These are phyloP conservation scores for Enteromius fasciolatus DNA, from an alignment of 2,797 vertebrate species.

Conservation along the genomic window DNA sequence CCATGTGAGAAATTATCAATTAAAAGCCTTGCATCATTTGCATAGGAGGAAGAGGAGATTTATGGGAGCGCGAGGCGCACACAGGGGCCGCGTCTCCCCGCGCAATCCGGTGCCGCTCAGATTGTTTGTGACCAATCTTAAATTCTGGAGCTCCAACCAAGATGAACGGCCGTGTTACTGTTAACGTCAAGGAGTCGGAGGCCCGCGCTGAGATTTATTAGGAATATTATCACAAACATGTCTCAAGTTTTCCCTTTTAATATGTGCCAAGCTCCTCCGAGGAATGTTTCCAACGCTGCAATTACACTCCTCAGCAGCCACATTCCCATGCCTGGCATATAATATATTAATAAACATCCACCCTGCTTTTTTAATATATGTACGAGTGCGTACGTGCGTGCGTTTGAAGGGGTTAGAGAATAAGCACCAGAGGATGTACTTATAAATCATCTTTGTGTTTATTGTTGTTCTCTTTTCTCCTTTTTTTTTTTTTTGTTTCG, in stretches of 20 bases:
- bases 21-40: constrained; percentile 90
- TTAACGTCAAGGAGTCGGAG: constrained; percentile 88
- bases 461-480: constrained; percentile 52
- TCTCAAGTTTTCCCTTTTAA: constrained; percentile 93
- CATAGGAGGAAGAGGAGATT: constrained; percentile 89
- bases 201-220: constrained; percentile 85
- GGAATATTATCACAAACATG: constrained; percentile 93
- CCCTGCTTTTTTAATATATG: constrained; percentile 69
- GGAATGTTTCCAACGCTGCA: constrained; percentile 83
- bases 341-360: constrained; percentile 66
- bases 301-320: constrained; percentile 86
- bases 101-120: constrained; percentile 85
- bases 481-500: constrained; percentile 47
- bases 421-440: constrained; percentile 62
- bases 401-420: constrained; percentile 45
- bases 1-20: constrained; percentile 89
- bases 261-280: constrained; percentile 85
- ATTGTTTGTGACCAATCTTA: constrained; percentile 89
- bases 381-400: constrained; percentile 41
- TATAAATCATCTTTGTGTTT: constrained; percentile 70
- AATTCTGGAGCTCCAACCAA: constrained; percentile 84
- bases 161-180: constrained; percentile 84
- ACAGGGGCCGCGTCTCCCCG: constrained; percentile 77
- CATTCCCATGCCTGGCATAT: constrained; percentile 80
- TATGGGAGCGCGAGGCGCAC: constrained; percentile 74